phyloP scores from a whole-genome alignment of 2,888 invertebrate genomes.

The Cyclophora punctaria region DNA sequence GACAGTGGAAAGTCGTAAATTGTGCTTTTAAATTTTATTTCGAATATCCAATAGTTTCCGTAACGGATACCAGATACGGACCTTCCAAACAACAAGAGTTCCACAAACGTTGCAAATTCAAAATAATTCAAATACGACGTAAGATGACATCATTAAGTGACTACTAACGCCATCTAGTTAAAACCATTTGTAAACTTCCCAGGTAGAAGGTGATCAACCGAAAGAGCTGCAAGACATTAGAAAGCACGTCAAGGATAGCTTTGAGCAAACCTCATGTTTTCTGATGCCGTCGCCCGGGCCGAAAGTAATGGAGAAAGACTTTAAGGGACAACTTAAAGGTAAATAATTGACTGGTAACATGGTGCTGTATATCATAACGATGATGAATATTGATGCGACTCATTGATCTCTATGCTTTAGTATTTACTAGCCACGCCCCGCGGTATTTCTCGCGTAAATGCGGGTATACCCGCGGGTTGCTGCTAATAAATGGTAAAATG shows the following conservation, averaged over 20 bases:
- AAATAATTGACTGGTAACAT: background rate
- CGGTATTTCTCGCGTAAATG: no score
- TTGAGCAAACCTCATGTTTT: constrained; percentile 9
- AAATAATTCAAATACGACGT: background rate
- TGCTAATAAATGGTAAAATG: no score
- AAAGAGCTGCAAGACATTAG: constrained; percentile 6
- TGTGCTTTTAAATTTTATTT: no score
- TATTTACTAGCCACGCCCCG: no score
- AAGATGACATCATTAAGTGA: background rate
- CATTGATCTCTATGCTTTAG: no score
- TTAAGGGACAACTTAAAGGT: constrained; percentile 4
- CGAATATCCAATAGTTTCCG: background rate
- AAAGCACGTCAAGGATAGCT: constrained; percentile 5
- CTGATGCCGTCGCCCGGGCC: constrained; percentile 11
- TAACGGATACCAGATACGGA: background rate
- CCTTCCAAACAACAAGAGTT: background rate
- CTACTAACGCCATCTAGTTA: no score
- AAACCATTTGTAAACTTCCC: background rate
- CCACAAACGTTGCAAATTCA: background rate
- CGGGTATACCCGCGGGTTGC: no score
- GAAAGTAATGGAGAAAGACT: background rate
- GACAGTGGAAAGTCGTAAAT: no score
- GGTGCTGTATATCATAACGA: no score
- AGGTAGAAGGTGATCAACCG: constrained; percentile 2
- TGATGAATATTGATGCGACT: no score